A percentile compares a stretch with the other conserved stretches of the same genome.
Conservation (phyloP, 2,797 vertebrate genomes). For the Protosalanx chinensis region DNA sequence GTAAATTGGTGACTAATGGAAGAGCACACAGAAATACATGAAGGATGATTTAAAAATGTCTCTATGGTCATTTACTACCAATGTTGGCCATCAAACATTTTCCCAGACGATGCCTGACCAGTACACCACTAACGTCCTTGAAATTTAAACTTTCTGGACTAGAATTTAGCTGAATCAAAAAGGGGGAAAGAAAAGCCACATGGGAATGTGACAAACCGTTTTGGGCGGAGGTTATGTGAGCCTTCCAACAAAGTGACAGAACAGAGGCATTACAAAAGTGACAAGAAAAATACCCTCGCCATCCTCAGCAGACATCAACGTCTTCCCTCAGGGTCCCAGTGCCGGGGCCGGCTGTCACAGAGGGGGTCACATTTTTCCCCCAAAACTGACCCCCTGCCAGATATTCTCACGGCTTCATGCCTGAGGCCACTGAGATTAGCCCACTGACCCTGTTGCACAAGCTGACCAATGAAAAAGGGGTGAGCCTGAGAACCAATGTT, state of each 20-base stretch:
- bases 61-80: no score
- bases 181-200: no score
- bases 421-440: slow-evolving; percentile 54
- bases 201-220: no score
- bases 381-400: slow-evolving; percentile 23
- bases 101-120: no score
- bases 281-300: slow-evolving; percentile 28
- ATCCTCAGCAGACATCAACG: slow-evolving; percentile 31
- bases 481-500: slow-evolving; percentile 49
- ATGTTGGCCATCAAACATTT: no score
- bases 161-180: no score
- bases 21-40: not conserved
- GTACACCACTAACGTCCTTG: no score
- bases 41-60: not conserved
- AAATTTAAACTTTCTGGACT: slow-evolving; percentile 32
- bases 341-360: slow-evolving; percentile 38
- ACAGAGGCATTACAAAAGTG: slow-evolving; percentile 47
- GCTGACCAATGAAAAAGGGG: slow-evolving; percentile 41
- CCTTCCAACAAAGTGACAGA: slow-evolving; percentile 38
- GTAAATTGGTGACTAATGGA: not conserved
- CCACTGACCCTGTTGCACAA: slow-evolving; percentile 60
- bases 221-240: not conserved
- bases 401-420: slow-evolving; percentile 69
- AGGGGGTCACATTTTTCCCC: slow-evolving; percentile 51
- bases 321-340: slow-evolving; percentile 29